Percentiles rank a stretch among this genome's conserved stretches.
phyloP scores from a whole-genome alignment of 2,888 invertebrate genomes.

The Steinernema carpocapsae region DNA sequence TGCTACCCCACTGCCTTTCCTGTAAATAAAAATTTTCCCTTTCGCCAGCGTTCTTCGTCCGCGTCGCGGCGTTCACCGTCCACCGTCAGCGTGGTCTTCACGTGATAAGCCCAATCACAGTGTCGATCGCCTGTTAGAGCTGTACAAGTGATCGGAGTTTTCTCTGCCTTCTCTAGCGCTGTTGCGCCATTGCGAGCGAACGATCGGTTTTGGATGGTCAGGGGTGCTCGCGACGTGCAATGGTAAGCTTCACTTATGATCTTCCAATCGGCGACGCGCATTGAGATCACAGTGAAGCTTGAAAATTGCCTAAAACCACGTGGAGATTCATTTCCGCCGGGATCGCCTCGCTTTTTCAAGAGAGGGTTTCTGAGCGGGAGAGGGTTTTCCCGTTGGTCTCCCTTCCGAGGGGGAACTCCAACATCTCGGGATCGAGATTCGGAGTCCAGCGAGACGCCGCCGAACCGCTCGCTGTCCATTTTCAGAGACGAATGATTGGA shows the following conservation, averaged over 20 bases:
- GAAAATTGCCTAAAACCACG: background rate
- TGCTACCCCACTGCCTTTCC: conserved; percentile 23
- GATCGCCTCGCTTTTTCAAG: no score
- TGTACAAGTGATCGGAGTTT: background rate
- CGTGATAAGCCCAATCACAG: background rate
- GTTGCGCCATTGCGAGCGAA: background rate
- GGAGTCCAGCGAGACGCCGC: no score
- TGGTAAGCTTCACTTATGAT: conserved; percentile 5
- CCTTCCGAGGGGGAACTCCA: background rate
- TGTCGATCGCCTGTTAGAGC: background rate
- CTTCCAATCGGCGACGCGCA: conserved; percentile 11
- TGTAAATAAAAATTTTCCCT: conserved; percentile 8
- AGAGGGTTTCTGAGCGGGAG: no score
- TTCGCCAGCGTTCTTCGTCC: background rate
- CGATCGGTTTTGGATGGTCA: background rate
- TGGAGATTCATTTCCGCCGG: background rate
- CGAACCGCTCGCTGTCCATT: no score
- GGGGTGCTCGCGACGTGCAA: background rate
- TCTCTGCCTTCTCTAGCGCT: background rate
- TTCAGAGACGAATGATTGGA: no score
- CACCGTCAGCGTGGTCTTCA: background rate
- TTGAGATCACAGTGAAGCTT: conserved; percentile 32
- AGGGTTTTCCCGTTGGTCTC: background rate
- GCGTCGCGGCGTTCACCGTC: background rate
- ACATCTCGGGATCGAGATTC: no score